A percentile compares a stretch with the other conserved stretches of the same genome.
phyloP scores from a whole-genome alignment of 2,113 vertebrate genomes.

The Oryzias melastigma region DNA sequence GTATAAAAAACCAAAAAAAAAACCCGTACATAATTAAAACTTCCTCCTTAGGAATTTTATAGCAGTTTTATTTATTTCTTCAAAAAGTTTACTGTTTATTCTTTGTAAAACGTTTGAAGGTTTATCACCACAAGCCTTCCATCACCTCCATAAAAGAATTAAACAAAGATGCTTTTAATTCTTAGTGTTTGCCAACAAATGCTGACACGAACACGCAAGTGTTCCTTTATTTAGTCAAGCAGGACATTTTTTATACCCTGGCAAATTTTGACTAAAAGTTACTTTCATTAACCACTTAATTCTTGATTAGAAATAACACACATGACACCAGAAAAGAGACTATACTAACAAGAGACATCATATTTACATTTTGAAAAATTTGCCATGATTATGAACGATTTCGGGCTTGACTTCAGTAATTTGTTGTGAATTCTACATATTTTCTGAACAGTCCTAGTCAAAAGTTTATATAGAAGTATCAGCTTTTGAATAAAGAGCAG shows the following conservation, averaged over 20 bases:
- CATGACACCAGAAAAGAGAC: no score
- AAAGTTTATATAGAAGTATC: neutral
- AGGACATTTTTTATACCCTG: no score
- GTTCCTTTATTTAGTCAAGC: no score
- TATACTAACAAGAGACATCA: no score
- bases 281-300: no score
- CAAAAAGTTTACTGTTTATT: slow-evolving; percentile 62
- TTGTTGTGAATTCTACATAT: no score
- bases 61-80: slow-evolving; percentile 56
- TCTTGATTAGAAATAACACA: no score
- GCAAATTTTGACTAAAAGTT: no score
- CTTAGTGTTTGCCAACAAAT: neutral
- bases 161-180: slow-evolving; percentile 22
- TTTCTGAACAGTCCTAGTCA: no score
- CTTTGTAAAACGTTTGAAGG: slow-evolving; percentile 30
- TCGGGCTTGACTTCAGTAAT: no score
- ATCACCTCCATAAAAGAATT: slow-evolving; percentile 55
- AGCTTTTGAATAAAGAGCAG: slow-evolving; percentile 11
- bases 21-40: slow-evolving; percentile 26
- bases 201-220: no score
- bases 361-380: neutral
- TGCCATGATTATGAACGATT: neutral
- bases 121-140: slow-evolving; percentile 36
- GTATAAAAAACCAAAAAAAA: slow-evolving; percentile 46
- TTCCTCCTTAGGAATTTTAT: slow-evolving; percentile 51